These are phyloP conservation scores for Prolemur simus DNA, from an alignment of 2,113 vertebrate genomes.

Conservation along the genomic window DNA sequence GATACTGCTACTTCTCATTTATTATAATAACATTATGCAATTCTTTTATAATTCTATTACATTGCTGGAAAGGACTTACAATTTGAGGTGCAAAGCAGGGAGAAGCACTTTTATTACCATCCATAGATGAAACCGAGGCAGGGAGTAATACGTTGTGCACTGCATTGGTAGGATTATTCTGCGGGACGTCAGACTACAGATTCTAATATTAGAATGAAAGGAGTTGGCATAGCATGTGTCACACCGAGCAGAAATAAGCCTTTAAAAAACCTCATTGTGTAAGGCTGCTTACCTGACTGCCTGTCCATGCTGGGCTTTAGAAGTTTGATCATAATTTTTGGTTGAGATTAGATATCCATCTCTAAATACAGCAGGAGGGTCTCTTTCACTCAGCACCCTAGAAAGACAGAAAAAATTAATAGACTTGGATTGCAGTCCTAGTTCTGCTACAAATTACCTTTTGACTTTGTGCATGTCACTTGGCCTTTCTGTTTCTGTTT, in stretches of 20 bases:
- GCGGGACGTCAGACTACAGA: not conserved
- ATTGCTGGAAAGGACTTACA: not conserved
- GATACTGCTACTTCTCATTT: slow-evolving; percentile 2
- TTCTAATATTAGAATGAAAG: not conserved
- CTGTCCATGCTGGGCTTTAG: not conserved
- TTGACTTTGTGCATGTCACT: fast-evolving
- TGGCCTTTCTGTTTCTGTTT: not conserved
- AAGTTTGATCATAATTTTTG: not conserved
- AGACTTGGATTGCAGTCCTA: not conserved
- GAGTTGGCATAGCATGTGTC: not conserved
- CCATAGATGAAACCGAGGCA: not conserved
- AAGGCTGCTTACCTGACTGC: not conserved
- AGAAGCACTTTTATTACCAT: not conserved
- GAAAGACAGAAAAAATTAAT: not conserved
- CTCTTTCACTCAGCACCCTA: not conserved
- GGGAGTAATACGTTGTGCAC: not conserved
- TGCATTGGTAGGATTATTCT: not conserved
- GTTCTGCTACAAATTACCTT: not conserved
- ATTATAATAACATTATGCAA: not conserved
- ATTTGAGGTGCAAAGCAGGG: not conserved
- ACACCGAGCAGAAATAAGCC: not conserved
- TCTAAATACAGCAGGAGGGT: not conserved
- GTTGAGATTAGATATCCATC: not conserved
- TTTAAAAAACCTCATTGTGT: not conserved
- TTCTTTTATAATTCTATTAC: not conserved